These are phyloP conservation scores for Sus scrofa DNA, from an alignment of 2,113 vertebrate genomes.

Conservation along the genomic window T2T-Sscrofa CM000830.6:112516001-112516500, in stretches of 20 bases:
- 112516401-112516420: not conserved
- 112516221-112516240: not conserved
- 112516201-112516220: not conserved
- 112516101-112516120: constrained; percentile 44
- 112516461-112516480: not conserved
- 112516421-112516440: not conserved
- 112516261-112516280: not conserved
- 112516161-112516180: not conserved
- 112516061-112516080: not conserved
- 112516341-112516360: not conserved
- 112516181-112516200: not conserved
- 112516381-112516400: not conserved
- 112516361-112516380: not conserved
- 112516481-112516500: not conserved
- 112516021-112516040: not conserved
- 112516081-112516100: not conserved
- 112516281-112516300: not conserved
- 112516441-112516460: not conserved
- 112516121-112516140: not conserved
- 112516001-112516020: not conserved
- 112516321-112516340: not conserved
- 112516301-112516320: not conserved
- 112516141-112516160: not conserved
- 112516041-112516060: not conserved
- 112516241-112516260: not conserved